Percentiles rank a stretch among this genome's conserved stretches.
These are phyloP conservation scores for Acrocephalus scirpaceus DNA, from an alignment of 2,797 vertebrate species.

Conservation along the genomic window DNA sequence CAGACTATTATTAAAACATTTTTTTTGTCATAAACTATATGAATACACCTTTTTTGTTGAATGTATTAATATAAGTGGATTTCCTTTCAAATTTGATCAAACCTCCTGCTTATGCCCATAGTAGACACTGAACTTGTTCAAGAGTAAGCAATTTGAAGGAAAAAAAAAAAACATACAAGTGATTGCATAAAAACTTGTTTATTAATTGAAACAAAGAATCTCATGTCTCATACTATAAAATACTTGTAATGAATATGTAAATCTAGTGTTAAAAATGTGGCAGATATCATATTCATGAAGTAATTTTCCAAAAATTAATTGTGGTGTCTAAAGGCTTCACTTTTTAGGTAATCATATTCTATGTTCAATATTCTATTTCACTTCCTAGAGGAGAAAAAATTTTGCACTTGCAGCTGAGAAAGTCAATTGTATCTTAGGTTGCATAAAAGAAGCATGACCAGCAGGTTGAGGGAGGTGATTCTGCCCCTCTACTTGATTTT, in stretches of 20 bases:
- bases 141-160: background rate
- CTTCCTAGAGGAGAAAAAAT: background rate
- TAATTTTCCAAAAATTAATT: background rate
- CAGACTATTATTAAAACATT: background rate
- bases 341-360: background rate
- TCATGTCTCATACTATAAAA: background rate
- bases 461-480: accelerated
- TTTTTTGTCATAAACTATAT: background rate
- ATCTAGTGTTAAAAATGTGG: background rate
- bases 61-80: background rate
- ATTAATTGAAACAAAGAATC: background rate
- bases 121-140: background rate
- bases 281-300: background rate
- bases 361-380: background rate
- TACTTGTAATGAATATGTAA: background rate
- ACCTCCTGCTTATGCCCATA: accelerated
- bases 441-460: accelerated
- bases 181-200: background rate
- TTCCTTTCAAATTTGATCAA: background rate
- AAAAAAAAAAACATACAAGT: background rate
- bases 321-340: background rate
- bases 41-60: background rate
- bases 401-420: background rate
- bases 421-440: accelerated
- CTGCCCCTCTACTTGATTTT: accelerated